phyloP scores from a whole-genome alignment of 2,797 vertebrate genomes.

The Mallotus villosus region DNA sequence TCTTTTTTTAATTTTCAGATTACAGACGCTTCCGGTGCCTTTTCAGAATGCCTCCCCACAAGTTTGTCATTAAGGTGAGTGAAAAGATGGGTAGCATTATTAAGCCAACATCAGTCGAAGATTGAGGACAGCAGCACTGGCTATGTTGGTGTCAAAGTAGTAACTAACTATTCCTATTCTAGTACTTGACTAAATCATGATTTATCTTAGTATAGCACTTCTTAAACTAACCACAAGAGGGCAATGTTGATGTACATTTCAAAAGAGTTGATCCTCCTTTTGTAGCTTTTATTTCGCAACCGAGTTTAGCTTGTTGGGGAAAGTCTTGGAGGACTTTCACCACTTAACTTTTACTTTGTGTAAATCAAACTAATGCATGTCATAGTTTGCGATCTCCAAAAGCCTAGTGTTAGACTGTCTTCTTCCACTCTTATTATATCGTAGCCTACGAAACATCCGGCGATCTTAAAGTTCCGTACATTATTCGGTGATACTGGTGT shows the following conservation, averaged over 20 bases:
- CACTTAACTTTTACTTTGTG: not conserved
- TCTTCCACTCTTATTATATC: not conserved
- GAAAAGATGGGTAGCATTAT: too few relatives aligned
- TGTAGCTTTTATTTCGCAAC: too few relatives aligned
- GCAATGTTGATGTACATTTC: conserved; percentile 48
- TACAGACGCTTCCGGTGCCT: not conserved
- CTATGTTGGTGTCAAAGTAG: too few relatives aligned
- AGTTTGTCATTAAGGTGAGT: conserved; percentile 90
- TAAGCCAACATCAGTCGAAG: too few relatives aligned
- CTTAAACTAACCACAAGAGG: conserved; percentile 63
- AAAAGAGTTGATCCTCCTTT: not conserved
- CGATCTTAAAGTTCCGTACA: too few relatives aligned
- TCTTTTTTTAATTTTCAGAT: not conserved
- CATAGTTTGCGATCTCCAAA: not conserved
- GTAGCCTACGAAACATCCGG: not conserved
- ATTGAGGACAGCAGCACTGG: too few relatives aligned
- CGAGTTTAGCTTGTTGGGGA: too few relatives aligned
- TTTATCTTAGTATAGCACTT: too few relatives aligned
- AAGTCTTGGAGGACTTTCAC: too few relatives aligned
- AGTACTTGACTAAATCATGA: not conserved
- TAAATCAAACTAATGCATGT: not conserved
- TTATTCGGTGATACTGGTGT: not conserved
- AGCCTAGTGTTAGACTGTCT: not conserved
- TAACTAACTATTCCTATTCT: too few relatives aligned
- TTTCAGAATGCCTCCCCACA: conserved; percentile 76